phyloP scores from a whole-genome alignment of 2,113 vertebrate species.

The Pelusios castaneus region DNA sequence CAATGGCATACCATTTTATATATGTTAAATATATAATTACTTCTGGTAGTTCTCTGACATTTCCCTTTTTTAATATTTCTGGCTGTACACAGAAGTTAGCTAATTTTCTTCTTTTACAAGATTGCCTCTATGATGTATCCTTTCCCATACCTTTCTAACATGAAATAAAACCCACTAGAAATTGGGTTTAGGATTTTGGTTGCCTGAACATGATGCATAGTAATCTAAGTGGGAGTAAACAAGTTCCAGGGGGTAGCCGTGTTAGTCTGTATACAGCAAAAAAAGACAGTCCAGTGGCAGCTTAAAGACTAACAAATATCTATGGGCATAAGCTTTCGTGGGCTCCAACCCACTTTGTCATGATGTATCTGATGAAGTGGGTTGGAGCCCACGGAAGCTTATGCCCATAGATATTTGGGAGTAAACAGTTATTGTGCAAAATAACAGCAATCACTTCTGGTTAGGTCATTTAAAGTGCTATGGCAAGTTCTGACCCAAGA shows the following conservation, averaged over 20 bases:
- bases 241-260: too few species aligned
- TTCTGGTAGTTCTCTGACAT: background rate
- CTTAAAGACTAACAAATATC: too few species aligned
- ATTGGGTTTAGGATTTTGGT: background rate
- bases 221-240: background rate
- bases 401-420: too few species aligned
- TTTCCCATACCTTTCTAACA: background rate
- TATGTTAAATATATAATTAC: background rate
- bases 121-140: background rate
- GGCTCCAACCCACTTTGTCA: too few species aligned
- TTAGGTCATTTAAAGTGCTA: background rate
- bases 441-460: background rate
- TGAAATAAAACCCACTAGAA: slow-evolving; percentile 4
- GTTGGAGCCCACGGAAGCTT: too few species aligned
- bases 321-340: too few species aligned
- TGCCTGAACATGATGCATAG: background rate
- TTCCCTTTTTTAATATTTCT: background rate
- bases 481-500: background rate
- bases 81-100: background rate
- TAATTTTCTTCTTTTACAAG: background rate
- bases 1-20: background rate
- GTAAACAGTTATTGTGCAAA: background rate
- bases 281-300: too few species aligned
- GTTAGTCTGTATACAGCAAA: too few species aligned
- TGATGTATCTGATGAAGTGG: too few species aligned